Conservation (phyloP, 2,888 invertebrate genomes). For the Ryuthela nishihirai region DNA sequence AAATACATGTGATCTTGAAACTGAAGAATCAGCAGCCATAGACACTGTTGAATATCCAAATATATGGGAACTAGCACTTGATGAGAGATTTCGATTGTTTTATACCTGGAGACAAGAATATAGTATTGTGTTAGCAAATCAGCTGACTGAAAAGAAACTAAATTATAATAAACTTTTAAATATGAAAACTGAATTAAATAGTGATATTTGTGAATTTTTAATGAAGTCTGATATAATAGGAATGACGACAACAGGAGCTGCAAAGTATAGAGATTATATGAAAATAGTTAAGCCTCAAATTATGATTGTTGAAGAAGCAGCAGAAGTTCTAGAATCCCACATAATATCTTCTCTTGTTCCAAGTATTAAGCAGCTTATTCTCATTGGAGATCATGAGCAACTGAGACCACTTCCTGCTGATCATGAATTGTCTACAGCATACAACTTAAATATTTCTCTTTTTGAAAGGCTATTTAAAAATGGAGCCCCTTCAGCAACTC, state of each 20-base stretch:
- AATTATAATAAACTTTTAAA: constrained; percentile 1
- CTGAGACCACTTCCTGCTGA: constrained; percentile 53
- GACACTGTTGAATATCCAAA: background rate
- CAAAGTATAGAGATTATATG: constrained; percentile 62
- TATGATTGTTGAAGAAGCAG: constrained; percentile 78
- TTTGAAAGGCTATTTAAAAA: constrained; percentile 48
- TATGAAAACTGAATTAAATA: background rate
- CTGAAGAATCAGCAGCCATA: background rate
- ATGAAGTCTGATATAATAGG: constrained; percentile 59
- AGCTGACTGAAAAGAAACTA: background rate
- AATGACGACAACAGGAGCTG: constrained; percentile 73
- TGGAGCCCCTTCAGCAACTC: constrained; percentile 45
- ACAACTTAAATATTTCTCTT: constrained; percentile 51
- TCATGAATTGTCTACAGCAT: constrained; percentile 49
- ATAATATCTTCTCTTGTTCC: constrained; percentile 70
- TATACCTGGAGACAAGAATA: constrained; percentile 15
- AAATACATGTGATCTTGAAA: background rate
- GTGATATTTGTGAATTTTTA: constrained; percentile 1
- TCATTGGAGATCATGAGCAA: constrained; percentile 60
- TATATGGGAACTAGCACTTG: constrained; percentile 13
- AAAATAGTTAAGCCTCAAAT: constrained; percentile 61
- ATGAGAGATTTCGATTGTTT: constrained; percentile 10
- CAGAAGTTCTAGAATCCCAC: constrained; percentile 80
- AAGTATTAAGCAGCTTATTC: constrained; percentile 71
- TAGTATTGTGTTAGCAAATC: background rate